A percentile compares a stretch with the other conserved stretches of the same genome.
phyloP scores from a whole-genome alignment of 2,113 vertebrate genomes.

The Galbula dea region DNA sequence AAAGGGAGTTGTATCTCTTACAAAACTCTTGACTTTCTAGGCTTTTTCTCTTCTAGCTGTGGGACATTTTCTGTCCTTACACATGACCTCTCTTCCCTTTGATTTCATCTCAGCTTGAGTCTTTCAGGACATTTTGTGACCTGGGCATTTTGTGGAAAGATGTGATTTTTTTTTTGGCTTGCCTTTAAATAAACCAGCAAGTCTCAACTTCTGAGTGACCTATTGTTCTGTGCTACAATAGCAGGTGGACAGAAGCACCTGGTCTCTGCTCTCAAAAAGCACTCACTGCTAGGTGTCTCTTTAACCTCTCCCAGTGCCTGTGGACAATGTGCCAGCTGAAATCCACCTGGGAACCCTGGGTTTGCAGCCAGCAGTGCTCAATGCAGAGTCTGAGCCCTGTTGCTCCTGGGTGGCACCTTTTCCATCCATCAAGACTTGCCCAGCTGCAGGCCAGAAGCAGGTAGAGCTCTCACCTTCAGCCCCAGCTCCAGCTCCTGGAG shows the following conservation, averaged over 20 bases:
- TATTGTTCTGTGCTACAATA: not conserved
- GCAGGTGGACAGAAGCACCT: not conserved
- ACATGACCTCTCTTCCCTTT: not conserved
- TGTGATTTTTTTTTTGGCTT: not conserved
- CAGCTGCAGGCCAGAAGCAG: not conserved
- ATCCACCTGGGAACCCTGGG: not conserved
- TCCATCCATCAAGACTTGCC: not conserved
- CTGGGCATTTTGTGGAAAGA: not conserved
- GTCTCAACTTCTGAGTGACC: not conserved
- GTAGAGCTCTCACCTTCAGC: conserved; percentile 80
- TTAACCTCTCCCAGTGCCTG: not conserved
- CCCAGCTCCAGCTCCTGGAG: conserved; percentile 84
- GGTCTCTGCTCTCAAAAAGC: not conserved
- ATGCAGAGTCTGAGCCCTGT: not conserved
- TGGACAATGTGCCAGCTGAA: not conserved
- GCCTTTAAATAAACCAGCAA: not conserved
- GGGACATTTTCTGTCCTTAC: not conserved
- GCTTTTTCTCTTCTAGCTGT: not conserved
- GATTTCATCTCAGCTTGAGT: not conserved
- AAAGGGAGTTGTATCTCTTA: not conserved
- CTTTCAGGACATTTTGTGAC: not conserved
- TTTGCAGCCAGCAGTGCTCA: not conserved
- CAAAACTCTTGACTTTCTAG: not conserved
- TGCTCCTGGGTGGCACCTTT: not conserved
- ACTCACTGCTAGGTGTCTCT: not conserved